These are phyloP conservation scores for Pediacus dermestoides DNA, from an alignment of 2,888 invertebrate genomes.

Conservation along the genomic window DNA sequence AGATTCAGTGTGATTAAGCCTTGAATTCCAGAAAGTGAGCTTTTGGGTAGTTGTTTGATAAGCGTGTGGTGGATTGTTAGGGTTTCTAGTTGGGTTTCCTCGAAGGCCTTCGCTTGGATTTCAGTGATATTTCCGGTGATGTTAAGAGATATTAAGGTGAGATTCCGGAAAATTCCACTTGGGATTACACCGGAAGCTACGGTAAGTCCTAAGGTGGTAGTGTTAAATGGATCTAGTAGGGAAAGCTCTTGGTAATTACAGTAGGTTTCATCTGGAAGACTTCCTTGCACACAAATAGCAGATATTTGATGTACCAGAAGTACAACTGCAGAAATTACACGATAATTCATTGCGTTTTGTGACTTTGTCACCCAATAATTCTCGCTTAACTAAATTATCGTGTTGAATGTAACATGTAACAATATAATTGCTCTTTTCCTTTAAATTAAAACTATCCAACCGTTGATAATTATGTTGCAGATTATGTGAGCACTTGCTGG, in stretches of 20 bases:
- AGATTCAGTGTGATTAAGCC: constrained; percentile 7
- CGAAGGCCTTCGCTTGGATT: constrained; percentile 18
- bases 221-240: too few relatives aligned
- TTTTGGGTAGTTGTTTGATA: constrained; percentile 5
- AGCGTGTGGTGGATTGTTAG: constrained; percentile 16
- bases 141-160: constrained; percentile 15
- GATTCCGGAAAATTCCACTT: constrained; percentile 12
- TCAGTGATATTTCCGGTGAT: constrained; percentile 17
- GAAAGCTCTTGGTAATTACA: too few relatives aligned
- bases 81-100: constrained; percentile 11
- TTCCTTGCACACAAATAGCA: too few relatives aligned
- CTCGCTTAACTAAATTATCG: constrained; percentile 7
- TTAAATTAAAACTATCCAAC: not conserved
- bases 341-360: too few relatives aligned
- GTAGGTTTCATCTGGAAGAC: too few relatives aligned
- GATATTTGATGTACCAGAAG: too few relatives aligned
- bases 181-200: constrained; percentile 17
- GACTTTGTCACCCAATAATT: too few relatives aligned
- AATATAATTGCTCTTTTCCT: too few relatives aligned
- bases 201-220: constrained; percentile 16
- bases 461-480: constrained; percentile 28
- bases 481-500: constrained; percentile 42
- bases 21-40: constrained; percentile 3
- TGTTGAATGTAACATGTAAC: not conserved
- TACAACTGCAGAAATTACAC: too few relatives aligned